Conservation (phyloP, 2,113 vertebrate species). For the Callocephalon fimbriatum region DNA sequence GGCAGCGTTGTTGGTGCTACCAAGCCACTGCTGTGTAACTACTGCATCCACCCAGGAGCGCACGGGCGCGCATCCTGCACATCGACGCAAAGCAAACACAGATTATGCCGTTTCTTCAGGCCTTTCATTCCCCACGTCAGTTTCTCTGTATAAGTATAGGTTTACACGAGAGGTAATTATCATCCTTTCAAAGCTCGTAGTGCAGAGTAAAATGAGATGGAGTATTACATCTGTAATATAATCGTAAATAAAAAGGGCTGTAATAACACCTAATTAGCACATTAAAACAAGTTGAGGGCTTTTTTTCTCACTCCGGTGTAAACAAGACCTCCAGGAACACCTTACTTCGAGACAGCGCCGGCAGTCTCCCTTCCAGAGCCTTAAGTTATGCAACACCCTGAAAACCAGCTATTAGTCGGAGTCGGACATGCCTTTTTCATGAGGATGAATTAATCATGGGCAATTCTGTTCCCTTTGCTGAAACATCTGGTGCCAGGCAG, state of each 20-base stretch:
- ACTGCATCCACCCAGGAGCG: neutral
- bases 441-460: conserved; percentile 29
- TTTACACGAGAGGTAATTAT: conserved; percentile 76
- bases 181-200: conserved; percentile 67
- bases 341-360: conserved; percentile 6
- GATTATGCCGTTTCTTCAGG: conserved; percentile 31
- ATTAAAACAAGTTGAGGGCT: conserved; percentile 70
- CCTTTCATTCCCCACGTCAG: conserved; percentile 54
- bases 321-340: conserved; percentile 60
- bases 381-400: neutral
- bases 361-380: conserved; percentile 52
- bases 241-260: conserved; percentile 78
- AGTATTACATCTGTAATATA: conserved; percentile 69
- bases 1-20: neutral
- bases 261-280: conserved; percentile 81
- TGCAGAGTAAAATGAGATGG: conserved; percentile 66
- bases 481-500: neutral
- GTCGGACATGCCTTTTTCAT: neutral
- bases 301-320: conserved; percentile 57
- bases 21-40: neutral
- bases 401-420: neutral
- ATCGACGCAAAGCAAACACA: neutral
- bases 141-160: conserved; percentile 67
- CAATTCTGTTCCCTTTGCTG: neutral
- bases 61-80: neutral